phyloP scores from a whole-genome alignment of 2,113 vertebrate genomes.

The Alces alces region DNA sequence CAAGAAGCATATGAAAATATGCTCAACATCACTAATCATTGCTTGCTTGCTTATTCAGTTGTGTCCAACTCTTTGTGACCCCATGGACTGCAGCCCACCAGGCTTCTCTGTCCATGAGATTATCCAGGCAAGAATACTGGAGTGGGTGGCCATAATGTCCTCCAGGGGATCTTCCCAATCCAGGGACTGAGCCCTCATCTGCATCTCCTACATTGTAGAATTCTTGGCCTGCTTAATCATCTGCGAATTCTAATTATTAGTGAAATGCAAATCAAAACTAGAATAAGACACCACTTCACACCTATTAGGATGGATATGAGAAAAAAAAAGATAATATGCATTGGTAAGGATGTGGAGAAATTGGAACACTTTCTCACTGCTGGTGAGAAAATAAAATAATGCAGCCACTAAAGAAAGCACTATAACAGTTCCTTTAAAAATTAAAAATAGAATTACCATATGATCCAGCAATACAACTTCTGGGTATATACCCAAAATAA shows the following conservation, averaged over 20 bases:
- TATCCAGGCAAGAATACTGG: not conserved
- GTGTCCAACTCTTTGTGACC: not conserved
- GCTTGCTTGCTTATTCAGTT: not conserved
- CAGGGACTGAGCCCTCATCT: not conserved
- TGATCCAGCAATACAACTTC: not conserved
- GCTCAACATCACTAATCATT: not conserved
- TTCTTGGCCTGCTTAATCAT: not conserved
- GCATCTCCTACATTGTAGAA: not conserved
- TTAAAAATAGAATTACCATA: not conserved
- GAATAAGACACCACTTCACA: not conserved
- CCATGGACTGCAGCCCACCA: not conserved
- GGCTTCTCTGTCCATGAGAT: not conserved
- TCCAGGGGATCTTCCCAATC: not conserved
- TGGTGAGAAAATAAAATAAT: not conserved
- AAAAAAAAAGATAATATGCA: not conserved
- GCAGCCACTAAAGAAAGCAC: not conserved
- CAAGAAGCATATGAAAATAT: not conserved
- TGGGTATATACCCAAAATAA: not conserved
- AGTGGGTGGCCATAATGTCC: not conserved
- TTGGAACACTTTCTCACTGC: not conserved
- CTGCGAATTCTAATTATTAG: not conserved
- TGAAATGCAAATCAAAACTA: not conserved
- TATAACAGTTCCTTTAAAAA: not conserved
- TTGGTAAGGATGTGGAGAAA: not conserved
- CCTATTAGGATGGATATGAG: not conserved